Percentiles rank a stretch among this genome's conserved stretches.
Conservation (phyloP, 2,888 invertebrate species). For the Drosophila affinis region DNA sequence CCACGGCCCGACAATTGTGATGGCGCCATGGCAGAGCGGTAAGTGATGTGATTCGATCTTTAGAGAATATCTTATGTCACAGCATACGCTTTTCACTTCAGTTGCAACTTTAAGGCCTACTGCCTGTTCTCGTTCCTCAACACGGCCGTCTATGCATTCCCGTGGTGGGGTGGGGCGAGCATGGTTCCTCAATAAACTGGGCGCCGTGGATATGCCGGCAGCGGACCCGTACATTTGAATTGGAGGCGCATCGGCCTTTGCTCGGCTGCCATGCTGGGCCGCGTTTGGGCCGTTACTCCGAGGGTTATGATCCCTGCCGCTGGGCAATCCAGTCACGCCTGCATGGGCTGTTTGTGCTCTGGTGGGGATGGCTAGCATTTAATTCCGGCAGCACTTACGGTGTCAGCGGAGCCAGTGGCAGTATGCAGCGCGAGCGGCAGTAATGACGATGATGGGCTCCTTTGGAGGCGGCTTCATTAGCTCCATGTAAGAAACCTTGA, state of each 20-base stretch:
- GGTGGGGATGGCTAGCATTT: conserved; percentile 99
- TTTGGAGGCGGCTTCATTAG: conserved; percentile 92
- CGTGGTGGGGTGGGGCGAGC: conserved; percentile 96
- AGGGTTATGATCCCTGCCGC: conserved; percentile 89
- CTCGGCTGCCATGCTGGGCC: conserved; percentile 97
- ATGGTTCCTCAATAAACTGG: conserved; percentile 93
- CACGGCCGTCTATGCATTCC: conserved; percentile 96
- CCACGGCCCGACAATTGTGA: conserved; percentile 93
- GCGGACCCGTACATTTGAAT: conserved; percentile 95
- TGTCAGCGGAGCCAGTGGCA: conserved; percentile 92
- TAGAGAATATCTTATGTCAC: background rate
- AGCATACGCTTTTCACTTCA: conserved; percentile 75
- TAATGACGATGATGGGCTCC: conserved; percentile 95
- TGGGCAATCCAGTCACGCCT: conserved; percentile 95
- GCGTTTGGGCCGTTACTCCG: conserved; percentile 92
- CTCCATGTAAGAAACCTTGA: conserved; percentile 83
- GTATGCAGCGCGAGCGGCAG: conserved; percentile 94
- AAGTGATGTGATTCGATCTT: conserved; percentile 47
- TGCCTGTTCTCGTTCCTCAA: conserved; percentile 95
- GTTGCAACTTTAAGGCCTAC: conserved; percentile 95
- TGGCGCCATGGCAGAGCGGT: conserved; percentile 97
- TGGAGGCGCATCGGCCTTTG: conserved; percentile 91
- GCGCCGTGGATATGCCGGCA: conserved; percentile 96
- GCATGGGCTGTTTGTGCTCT: conserved; percentile 95
- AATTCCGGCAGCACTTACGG: conserved; percentile 96